Base-by-base conservation (phyloP, 2,113 vertebrate species). In the Rattus rattus region DNA sequence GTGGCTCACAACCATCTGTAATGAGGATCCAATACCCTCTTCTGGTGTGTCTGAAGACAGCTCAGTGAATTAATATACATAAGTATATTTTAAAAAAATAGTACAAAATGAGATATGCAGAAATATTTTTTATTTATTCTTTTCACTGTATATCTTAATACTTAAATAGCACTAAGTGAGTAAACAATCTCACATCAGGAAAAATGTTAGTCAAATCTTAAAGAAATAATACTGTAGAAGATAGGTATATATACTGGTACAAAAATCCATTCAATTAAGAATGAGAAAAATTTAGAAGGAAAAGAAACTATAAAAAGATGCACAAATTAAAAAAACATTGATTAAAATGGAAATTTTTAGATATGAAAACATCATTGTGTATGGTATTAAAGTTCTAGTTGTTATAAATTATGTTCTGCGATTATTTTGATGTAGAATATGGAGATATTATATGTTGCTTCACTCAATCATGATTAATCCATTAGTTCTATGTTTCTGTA, bases 341-440 rank as follows among this genome's bases (percentile, higher is more conserved):
- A 92, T 22, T 1, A 87, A 81, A 83, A 72, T 19, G 12, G 4
- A 75, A 28, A 4, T 52, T 63, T 17, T 33, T 10, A 59, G 16
- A 19, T 4, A 79, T 0, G 5, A 20, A 52, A 87, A 56, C 52
- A 72, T 26, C 7, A 54, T 69, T 16, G 43, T 6, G 0, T 11
- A 49, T 59, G 16, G 8, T 33, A 33, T 52, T 79, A 33, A 79
- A 83, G 76, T 84, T 56, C 39, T 39, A 81, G 8, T 65, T 52
- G 47, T 7, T 79, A 33, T 30, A 16, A 76, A 30, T n/a, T 94
- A 69, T 72, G 5, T 49, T 83, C 1, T 49, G 7, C 43, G 43
- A n/a, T 92, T 80, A 30, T 54, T 86, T 92, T 47, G 10, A 94
- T 28, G 81, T 90, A 73, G 13, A 70, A 86, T 79, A 67, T 76